These are phyloP conservation scores for Ganaspis brasiliensis DNA, from an alignment of 2,888 invertebrate species.

Conservation along the genomic window DNA sequence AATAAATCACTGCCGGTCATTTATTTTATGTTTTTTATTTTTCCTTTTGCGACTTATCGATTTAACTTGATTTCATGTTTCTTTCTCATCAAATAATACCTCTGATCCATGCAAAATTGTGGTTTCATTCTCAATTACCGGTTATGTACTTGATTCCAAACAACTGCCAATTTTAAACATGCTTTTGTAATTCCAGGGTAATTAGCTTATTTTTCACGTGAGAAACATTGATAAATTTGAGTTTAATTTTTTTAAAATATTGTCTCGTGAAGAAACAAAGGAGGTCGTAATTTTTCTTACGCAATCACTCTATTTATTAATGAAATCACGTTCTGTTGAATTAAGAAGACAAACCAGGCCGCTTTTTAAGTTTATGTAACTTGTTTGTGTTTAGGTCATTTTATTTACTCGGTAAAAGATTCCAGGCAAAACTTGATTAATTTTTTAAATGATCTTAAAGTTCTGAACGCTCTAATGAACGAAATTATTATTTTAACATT, in stretches of 20 bases:
- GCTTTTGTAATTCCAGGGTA: neutral
- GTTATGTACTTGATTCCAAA: constrained; percentile 23
- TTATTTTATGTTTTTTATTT: constrained; percentile 12
- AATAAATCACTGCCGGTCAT: constrained; percentile 8
- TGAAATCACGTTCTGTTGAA: neutral
- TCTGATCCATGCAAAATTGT: constrained; percentile 27
- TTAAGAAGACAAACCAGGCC: constrained; percentile 38
- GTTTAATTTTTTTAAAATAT: too few relatives aligned
- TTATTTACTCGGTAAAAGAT: neutral
- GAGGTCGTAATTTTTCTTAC: too few relatives aligned
- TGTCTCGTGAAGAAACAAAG: too few relatives aligned
- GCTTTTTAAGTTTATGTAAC: constrained; percentile 42
- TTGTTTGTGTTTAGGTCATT: constrained; percentile 49
- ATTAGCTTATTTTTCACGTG: neutral
- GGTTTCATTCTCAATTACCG: constrained; percentile 37
- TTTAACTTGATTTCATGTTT: constrained; percentile 33
- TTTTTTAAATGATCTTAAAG: too few relatives aligned
- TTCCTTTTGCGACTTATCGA: constrained; percentile 33
- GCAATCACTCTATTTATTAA: too few relatives aligned
- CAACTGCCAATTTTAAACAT: constrained; percentile 23
- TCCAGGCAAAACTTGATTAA: neutral
- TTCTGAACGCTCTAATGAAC: too few relatives aligned
- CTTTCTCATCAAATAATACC: neutral
- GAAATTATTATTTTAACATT: too few relatives aligned
- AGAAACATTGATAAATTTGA: neutral